Percentiles rank a stretch among this genome's conserved stretches.
Conservation (phyloP, 1,140 invertebrate genomes). For the Bombus vancouverensis region DNA sequence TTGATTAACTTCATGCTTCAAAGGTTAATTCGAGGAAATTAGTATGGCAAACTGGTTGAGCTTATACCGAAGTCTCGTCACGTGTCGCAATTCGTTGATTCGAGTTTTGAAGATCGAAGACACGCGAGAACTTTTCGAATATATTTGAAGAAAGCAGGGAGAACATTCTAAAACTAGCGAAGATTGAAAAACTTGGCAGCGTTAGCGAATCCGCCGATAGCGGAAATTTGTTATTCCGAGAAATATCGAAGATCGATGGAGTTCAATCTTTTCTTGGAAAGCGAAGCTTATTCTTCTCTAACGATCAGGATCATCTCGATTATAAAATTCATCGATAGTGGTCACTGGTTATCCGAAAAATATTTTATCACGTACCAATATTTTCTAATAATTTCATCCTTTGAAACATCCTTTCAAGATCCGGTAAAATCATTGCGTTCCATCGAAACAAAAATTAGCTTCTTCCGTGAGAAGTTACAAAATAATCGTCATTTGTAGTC, state of each 20-base stretch:
- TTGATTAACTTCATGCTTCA: not conserved
- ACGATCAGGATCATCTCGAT: too few relatives aligned
- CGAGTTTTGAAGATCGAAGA: not conserved
- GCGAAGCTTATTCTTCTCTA: too few relatives aligned
- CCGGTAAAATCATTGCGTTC: too few relatives aligned
- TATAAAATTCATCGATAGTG: too few relatives aligned
- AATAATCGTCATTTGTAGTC: too few relatives aligned
- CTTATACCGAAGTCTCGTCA: not conserved
- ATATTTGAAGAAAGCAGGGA: not conserved
- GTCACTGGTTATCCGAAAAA: too few relatives aligned
- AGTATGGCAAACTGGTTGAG: not conserved
- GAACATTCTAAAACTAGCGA: not conserved
- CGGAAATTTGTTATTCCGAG: not conserved
- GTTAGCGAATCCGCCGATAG: not conserved
- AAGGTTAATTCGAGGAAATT: not conserved
- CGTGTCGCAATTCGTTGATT: not conserved
- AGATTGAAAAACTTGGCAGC: conserved; percentile 28
- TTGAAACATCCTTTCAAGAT: too few relatives aligned
- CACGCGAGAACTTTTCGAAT: not conserved
- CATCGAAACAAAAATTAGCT: too few relatives aligned
- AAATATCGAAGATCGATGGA: not conserved
- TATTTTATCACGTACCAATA: too few relatives aligned
- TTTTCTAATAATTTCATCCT: too few relatives aligned
- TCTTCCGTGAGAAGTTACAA: too few relatives aligned
- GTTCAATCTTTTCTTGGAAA: too few relatives aligned